Evolutionary conservation across 2,113 vertebrate genomes (phyloP).

Genomic region (Sceloporus tristichus): DNA sequence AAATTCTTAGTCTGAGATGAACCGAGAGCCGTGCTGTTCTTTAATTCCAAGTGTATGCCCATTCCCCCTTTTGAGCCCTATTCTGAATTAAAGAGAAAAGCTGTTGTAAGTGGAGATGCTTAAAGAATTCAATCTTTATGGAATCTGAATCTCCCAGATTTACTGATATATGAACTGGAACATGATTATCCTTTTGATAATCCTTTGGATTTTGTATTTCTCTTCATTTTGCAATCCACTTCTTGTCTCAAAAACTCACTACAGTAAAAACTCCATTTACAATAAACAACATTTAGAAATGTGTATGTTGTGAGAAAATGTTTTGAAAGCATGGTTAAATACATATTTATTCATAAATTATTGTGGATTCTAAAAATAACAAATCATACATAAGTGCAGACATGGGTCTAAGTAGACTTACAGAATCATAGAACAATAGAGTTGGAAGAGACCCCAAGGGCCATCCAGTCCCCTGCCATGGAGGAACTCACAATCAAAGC

Average conservation of each 20-base stretch:
- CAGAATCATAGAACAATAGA: too few species aligned
- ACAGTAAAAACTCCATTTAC: too few species aligned
- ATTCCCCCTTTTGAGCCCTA: neutral
- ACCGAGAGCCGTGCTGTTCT: neutral
- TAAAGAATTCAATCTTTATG: neutral
- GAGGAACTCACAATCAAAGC: too few species aligned
- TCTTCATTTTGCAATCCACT: neutral
- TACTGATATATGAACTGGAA: neutral
- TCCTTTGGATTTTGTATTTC: neutral
- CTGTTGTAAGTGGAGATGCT: neutral
- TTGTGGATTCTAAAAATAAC: neutral
- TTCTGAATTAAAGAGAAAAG: neutral
- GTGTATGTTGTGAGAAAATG: neutral
- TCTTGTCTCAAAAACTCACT: neutral
- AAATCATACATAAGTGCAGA: neutral
- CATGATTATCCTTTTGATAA: neutral
- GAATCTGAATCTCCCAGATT: neutral
- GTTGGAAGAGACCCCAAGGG: too few species aligned
- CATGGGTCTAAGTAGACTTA: neutral
- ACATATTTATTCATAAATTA: neutral
- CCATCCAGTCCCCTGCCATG: too few species aligned
- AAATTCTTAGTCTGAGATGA: neutral
- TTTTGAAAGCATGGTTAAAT: neutral
- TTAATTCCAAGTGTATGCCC: neutral
- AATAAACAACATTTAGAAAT: neutral